Base-by-base conservation (phyloP, 2,888 invertebrate genomes). In the Callyntrura sp. region DNA sequence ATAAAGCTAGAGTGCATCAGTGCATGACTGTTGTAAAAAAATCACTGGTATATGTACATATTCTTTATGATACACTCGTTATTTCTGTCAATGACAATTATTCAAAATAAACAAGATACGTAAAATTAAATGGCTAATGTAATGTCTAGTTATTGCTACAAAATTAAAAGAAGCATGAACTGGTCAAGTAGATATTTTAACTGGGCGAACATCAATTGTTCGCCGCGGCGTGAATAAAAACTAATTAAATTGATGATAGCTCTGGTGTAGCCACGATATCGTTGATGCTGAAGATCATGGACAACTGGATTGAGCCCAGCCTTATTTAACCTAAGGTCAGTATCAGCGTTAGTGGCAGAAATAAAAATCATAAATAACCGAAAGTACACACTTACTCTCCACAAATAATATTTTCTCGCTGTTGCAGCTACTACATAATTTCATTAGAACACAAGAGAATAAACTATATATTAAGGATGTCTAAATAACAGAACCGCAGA, bases 271-370 rank as follows among this genome's bases (percentile, higher is more conserved):
- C 17, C 12, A 62, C 20, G 12, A 68, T 68, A 68, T 35, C 68
- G 1, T 68, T 35, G 35, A 35, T 4, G 28, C 25, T 17, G 14
- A 14, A 17, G 17, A 62, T 62, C 62, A 62, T 17, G 62, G 23
- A 62, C 8, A 25, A 68, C 2, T 25, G 28, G 68, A 43, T 68
- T 28, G 28, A 43, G 14, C 28, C 28, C 11, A 17, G 55, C 20
- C 35, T 68, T 20, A 62, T 35, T 4, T 35, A 43, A n/a, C 43
- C 68, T 14, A 68, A 68, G 65, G 65, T 65, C 65, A 65, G 65
- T 65, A 20, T 17, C 28, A 28, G 28, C 1, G 20, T 28, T 11
- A 11, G 17, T 55, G n/a, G 2, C 8, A 14, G 8, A 9, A 14
- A 55, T n/a, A 55, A 55, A 2, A n/a, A 3, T 55, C 55, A n/a